Conservation (phyloP, 2,888 invertebrate genomes). For the Diarsia dahlii region DNA sequence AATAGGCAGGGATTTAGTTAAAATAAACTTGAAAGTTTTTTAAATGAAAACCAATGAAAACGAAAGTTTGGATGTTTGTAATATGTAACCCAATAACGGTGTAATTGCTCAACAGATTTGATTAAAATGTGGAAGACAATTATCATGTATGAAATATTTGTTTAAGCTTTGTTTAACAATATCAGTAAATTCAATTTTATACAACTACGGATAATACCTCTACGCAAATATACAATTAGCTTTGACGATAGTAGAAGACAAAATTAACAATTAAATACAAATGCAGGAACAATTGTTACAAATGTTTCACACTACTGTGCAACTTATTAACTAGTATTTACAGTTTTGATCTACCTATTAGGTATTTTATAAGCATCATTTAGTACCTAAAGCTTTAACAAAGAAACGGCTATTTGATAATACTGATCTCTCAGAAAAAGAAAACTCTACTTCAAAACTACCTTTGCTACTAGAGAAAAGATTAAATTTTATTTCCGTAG, state of each 20-base stretch:
- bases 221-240: neutral
- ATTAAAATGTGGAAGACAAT: neutral
- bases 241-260: conserved; percentile 7
- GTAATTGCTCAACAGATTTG: neutral
- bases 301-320: neutral
- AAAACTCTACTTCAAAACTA: neutral
- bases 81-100: too few relatives aligned
- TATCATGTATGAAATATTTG: neutral
- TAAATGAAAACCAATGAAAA: too few relatives aligned
- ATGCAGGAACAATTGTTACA: neutral
- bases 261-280: conserved; percentile 20
- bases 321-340: neutral
- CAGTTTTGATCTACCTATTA: neutral
- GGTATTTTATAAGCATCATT: neutral
- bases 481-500: neutral
- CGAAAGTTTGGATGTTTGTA: neutral
- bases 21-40: too few relatives aligned
- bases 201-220: neutral
- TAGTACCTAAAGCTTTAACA: neutral
- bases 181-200: neutral
- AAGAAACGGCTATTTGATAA: neutral
- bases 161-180: neutral
- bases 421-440: neutral
- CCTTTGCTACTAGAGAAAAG: neutral
- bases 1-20: too few relatives aligned